phyloP scores from a whole-genome alignment of 2,797 vertebrate genomes.

The Moxostoma hubbsi region DNA sequence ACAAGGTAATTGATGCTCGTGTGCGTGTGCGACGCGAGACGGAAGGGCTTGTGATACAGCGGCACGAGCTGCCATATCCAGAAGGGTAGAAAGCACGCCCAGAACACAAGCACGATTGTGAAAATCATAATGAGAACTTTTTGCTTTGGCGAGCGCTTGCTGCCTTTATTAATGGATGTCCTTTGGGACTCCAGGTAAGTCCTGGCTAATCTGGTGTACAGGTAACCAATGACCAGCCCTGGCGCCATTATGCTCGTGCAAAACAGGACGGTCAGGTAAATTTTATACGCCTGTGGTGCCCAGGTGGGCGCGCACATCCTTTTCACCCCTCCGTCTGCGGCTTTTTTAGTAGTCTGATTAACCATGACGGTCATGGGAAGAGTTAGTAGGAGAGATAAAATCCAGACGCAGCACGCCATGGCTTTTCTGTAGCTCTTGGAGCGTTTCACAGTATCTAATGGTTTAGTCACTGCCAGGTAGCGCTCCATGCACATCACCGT shows the following conservation, averaged over 20 bases:
- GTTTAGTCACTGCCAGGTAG: conserved; percentile 89
- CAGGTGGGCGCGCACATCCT: conserved; percentile 87
- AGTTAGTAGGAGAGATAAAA: conserved; percentile 84
- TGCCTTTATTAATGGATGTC: conserved; percentile 71
- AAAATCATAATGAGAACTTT: conserved; percentile 91
- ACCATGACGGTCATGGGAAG: conserved; percentile 91
- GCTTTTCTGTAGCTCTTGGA: conserved; percentile 84
- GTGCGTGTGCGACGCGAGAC: conserved; percentile 82
- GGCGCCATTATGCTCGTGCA: conserved; percentile 93
- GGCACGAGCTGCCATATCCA: conserved; percentile 93
- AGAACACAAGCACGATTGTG: conserved; percentile 90
- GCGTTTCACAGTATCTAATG: conserved; percentile 82
- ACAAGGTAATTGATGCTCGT: conserved; percentile 93
- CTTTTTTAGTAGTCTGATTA: conserved; percentile 75
- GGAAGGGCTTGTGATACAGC: conserved; percentile 83
- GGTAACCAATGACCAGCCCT: conserved; percentile 86
- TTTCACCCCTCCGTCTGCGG: conserved; percentile 78
- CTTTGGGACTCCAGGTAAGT: conserved; percentile 87
- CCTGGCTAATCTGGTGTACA: conserved; percentile 85
- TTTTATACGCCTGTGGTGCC: conserved; percentile 84
- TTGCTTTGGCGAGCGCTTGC: conserved; percentile 84
- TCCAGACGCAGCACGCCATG: conserved; percentile 84
- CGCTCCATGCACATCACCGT: conserved; percentile 91
- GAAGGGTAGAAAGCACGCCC: conserved; percentile 92
- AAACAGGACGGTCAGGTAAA: conserved; percentile 89